Percentiles rank a stretch among this genome's conserved stretches.
Conservation (phyloP, 2,797 vertebrate genomes). For the Heliangelus exortis region DNA sequence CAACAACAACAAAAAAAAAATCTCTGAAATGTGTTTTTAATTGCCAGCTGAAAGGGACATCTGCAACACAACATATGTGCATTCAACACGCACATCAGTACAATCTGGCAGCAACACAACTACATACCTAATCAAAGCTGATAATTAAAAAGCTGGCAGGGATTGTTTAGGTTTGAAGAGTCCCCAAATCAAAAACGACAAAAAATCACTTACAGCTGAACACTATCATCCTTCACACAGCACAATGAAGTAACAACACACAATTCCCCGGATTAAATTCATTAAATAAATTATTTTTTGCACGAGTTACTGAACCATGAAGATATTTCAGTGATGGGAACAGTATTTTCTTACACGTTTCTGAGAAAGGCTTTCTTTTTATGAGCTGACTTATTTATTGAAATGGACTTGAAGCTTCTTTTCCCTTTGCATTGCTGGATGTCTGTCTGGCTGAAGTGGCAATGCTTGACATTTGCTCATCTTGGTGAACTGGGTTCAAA, state of each 20-base stretch:
- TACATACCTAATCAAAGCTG: not conserved
- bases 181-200: not conserved
- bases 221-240: not conserved
- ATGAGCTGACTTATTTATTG: not conserved
- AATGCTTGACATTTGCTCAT: not conserved
- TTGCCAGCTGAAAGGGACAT: constrained; percentile 36
- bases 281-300: not conserved
- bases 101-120: constrained; percentile 3
- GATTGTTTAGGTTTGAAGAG: not conserved
- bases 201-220: not conserved
- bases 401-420: not conserved
- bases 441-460: not conserved
- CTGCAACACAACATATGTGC: not conserved
- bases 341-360: not conserved
- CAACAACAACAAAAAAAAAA: not conserved
- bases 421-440: not conserved
- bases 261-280: not conserved
- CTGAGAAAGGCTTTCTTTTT: not conserved
- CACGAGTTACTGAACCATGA: not conserved
- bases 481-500: not conserved
- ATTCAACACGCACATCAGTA: not conserved
- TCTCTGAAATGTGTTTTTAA: constrained; percentile 17
- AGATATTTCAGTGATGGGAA: fast-evolving
- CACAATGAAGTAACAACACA: not conserved
- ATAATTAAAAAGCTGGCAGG: not conserved